Conservation (phyloP, 2,888 invertebrate genomes). For the Ormia ochracea region DNA sequence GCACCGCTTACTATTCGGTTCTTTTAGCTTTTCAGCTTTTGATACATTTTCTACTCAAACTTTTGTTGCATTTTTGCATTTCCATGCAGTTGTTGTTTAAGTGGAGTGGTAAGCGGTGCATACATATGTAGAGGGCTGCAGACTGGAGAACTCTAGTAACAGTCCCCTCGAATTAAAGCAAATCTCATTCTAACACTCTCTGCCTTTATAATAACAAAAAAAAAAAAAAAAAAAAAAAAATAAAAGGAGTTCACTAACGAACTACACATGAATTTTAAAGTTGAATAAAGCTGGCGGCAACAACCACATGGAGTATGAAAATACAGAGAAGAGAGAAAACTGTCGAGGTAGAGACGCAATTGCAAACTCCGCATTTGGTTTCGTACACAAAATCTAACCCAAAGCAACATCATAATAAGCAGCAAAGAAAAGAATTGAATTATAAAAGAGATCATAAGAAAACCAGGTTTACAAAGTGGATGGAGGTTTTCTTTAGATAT, state of each 20-base stretch:
- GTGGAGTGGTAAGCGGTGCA: neutral
- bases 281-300: constrained; percentile 41
- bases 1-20: constrained; percentile 10
- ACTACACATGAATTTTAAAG: neutral
- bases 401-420: constrained; percentile 33
- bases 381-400: neutral
- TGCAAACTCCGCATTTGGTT: constrained; percentile 19
- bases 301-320: constrained; percentile 34
- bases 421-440: constrained; percentile 19
- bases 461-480: constrained; percentile 55
- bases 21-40: constrained; percentile 24
- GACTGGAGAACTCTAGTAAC: neutral
- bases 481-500: constrained; percentile 16
- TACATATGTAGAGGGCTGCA: neutral
- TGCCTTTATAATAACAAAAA: constrained; percentile 1
- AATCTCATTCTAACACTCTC: constrained; percentile 38
- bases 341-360: constrained; percentile 24
- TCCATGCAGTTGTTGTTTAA: neutral
- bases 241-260: constrained; percentile 8
- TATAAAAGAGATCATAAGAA: constrained; percentile 19
- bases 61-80: constrained; percentile 23
- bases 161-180: constrained; percentile 4
- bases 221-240: too few relatives aligned
- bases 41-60: constrained; percentile 23
- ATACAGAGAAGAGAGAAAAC: constrained; percentile 27